Conservation (phyloP, 2,888 invertebrate genomes). For the Phyto melanocephala region DNA sequence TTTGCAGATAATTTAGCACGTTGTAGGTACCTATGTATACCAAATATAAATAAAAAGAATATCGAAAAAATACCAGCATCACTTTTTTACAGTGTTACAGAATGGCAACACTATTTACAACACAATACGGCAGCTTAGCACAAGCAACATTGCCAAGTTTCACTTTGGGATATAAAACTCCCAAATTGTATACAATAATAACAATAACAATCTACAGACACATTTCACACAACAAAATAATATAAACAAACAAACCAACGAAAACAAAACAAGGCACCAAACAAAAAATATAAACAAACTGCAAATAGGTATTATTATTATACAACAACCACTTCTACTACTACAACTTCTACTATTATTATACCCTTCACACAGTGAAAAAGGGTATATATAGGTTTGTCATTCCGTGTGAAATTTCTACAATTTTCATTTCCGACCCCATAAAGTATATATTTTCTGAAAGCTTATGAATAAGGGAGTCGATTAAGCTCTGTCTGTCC, state of each 20-base stretch:
- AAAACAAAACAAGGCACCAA: slow-evolving; percentile 10
- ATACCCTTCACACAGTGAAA: too few species aligned
- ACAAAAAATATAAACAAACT: slow-evolving; percentile 48
- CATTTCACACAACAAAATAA: slow-evolving; percentile 25
- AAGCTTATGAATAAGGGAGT: too few species aligned
- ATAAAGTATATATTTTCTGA: too few species aligned
- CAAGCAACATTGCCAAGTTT: slow-evolving; percentile 43
- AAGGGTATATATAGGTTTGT: too few species aligned
- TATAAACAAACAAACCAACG: slow-evolving; percentile 34
- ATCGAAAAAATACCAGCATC: background rate
- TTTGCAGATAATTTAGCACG: slow-evolving; percentile 40
- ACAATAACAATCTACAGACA: background rate
- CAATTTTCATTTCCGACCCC: too few species aligned
- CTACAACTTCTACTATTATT: background rate
- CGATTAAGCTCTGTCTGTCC: too few species aligned
- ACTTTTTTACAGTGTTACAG: slow-evolving; percentile 1
- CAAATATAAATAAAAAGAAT: background rate
- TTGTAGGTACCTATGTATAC: background rate
- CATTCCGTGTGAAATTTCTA: too few species aligned
- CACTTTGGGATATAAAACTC: slow-evolving; percentile 33
- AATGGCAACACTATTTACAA: slow-evolving; percentile 17
- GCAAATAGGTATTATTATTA: slow-evolving; percentile 28
- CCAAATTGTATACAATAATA: slow-evolving; percentile 19
- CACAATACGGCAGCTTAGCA: background rate
- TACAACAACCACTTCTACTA: slow-evolving; percentile 3